Conservation (phyloP, 2,113 vertebrate genomes). For the Bambusicola thoracicus region DNA sequence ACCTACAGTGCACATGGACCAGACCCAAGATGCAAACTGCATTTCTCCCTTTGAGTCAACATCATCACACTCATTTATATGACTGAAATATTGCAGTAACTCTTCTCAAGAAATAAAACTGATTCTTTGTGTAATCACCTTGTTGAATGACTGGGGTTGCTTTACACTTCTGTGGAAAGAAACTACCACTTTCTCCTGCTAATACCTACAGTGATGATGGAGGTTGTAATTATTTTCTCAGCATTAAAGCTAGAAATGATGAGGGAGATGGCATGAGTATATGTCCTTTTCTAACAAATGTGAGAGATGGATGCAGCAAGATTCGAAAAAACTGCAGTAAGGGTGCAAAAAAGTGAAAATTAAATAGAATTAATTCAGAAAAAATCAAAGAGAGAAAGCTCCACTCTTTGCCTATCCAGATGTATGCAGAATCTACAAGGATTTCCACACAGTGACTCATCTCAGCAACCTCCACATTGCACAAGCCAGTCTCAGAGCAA, state of each 20-base stretch:
- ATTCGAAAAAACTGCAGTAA: background rate
- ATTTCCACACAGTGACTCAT: background rate
- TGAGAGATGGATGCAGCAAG: background rate
- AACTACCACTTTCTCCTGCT: background rate
- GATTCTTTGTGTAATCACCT: background rate
- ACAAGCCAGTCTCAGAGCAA: background rate
- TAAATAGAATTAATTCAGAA: background rate
- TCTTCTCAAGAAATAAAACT: background rate
- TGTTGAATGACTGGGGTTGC: background rate
- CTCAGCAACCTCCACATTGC: background rate
- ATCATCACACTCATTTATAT: background rate
- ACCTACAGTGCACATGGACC: background rate
- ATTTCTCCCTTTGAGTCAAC: background rate
- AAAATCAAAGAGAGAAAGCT: background rate
- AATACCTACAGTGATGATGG: background rate
- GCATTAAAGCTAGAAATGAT: background rate
- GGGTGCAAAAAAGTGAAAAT: background rate
- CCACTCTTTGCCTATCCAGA: background rate
- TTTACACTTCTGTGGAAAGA: background rate
- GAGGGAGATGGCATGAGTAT: background rate
- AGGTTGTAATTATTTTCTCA: background rate
- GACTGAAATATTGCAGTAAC: background rate
- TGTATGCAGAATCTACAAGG: background rate
- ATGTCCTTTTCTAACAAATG: background rate
- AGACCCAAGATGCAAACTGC: background rate